phyloP scores from a whole-genome alignment of 2,113 vertebrate species.

The Asarcornis scutulata region DNA sequence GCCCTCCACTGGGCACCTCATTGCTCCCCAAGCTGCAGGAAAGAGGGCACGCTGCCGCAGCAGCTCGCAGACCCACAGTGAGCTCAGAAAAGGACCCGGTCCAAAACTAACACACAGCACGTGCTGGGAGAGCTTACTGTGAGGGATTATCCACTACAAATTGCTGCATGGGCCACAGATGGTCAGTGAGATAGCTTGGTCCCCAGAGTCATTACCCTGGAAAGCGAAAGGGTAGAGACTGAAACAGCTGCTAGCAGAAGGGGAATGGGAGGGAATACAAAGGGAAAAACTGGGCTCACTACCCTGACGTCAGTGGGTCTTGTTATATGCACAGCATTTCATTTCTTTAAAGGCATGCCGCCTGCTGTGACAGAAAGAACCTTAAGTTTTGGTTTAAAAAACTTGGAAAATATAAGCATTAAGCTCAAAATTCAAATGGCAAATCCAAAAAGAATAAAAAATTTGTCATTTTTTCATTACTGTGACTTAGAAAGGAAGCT shows the following conservation, averaged over 20 bases:
- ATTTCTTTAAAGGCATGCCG: background rate
- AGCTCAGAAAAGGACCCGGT: slow-evolving; percentile 27
- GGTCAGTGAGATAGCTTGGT: slow-evolving; percentile 11
- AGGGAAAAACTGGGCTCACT: background rate
- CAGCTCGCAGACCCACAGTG: background rate
- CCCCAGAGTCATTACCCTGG: slow-evolving; percentile 26
- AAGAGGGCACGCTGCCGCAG: background rate
- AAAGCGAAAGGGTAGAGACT: slow-evolving; percentile 4
- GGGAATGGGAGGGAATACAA: background rate
- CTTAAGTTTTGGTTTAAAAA: background rate
- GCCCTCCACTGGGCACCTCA: fast-evolving
- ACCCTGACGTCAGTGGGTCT: background rate
- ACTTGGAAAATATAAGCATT: background rate
- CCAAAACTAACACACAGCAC: slow-evolving; percentile 48
- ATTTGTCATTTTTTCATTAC: background rate
- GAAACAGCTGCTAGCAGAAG: background rate
- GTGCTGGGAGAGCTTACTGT: background rate
- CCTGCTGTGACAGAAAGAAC: background rate
- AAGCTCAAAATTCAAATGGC: background rate
- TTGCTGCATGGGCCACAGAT: slow-evolving; percentile 37
- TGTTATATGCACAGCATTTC: background rate
- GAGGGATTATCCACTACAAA: slow-evolving; percentile 38
- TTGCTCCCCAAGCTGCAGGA: background rate
- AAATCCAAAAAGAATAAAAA: background rate
- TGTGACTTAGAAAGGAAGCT: background rate